These are phyloP conservation scores for Nyctereutes procyonoides DNA, from an alignment of 2,113 vertebrate species.

Conservation along the genomic window DNA sequence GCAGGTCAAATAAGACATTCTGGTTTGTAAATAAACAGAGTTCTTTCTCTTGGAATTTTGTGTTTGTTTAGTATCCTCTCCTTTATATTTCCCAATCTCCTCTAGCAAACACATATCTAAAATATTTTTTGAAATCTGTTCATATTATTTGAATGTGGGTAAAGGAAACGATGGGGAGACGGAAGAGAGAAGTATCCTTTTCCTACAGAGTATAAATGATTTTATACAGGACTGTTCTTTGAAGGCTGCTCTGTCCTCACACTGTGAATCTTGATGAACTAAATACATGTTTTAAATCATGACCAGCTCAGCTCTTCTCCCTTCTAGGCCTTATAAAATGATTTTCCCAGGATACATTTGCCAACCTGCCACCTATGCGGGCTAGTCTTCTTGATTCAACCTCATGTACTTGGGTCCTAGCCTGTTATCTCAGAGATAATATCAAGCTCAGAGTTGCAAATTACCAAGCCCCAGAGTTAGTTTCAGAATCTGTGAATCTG, in stretches of 20 bases:
- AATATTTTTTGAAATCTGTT: not conserved
- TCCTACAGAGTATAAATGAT: not conserved
- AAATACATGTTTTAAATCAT: conserved; percentile 44
- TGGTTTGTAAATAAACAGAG: conserved; percentile 36
- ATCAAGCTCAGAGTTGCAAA: conserved; percentile 13
- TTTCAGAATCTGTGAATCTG: conserved; percentile 46
- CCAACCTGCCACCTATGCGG: not conserved
- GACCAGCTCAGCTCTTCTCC: conserved; percentile 29
- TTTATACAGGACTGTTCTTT: conserved; percentile 7
- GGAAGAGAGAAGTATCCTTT: not conserved
- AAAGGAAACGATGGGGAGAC: not conserved
- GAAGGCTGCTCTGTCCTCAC: not conserved
- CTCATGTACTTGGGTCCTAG: not conserved
- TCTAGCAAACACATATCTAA: not conserved
- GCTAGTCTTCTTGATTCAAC: not conserved
- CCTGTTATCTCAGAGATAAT: conserved; percentile 16
- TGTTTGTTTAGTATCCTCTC: not conserved
- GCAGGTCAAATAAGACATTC: not conserved
- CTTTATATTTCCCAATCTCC: not conserved
- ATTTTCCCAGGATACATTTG: not conserved
- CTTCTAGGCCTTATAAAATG: conserved; percentile 18
- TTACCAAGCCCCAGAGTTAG: not conserved
- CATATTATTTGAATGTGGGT: not conserved
- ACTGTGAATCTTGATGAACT: not conserved
- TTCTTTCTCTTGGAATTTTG: conserved; percentile 35